Evolutionary conservation across 2,113 vertebrate species (phyloP).

Genomic region (Solenodon paradoxus): DNA sequence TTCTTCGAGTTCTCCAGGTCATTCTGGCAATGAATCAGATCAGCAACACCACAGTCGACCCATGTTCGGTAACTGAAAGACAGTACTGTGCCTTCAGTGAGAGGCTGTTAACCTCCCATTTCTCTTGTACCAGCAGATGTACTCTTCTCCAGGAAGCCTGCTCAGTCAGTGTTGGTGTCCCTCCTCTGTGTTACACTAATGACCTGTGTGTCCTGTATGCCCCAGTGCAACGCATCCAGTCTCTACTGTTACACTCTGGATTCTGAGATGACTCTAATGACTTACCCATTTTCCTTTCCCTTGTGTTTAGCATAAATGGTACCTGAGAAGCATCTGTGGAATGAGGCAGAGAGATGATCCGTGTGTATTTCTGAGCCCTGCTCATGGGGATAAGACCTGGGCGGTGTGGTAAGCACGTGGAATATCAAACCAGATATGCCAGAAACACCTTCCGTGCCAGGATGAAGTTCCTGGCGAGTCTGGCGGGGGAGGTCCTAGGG

Average conservation of each 20-base stretch:
- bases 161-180: no score
- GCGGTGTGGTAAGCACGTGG: not conserved
- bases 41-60: no score
- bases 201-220: accelerated
- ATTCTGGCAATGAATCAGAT: not conserved
- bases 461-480: not conserved
- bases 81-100: no score
- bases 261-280: not conserved
- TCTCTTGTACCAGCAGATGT: not conserved
- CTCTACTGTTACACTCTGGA: not conserved
- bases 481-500: accelerated
- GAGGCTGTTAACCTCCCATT: not conserved
- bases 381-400: not conserved
- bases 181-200: not conserved
- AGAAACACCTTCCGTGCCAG: accelerated
- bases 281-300: not conserved
- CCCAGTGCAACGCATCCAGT: no score
- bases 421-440: not conserved
- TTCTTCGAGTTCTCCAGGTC: not conserved
- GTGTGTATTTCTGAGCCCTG: not conserved
- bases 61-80: not conserved
- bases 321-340: accelerated
- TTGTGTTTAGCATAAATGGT: not conserved
- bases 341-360: not conserved
- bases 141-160: not conserved